These are phyloP conservation scores for Laupala kohalensis DNA, from an alignment of 1,140 invertebrate species.

Conservation along the genomic window DNA sequence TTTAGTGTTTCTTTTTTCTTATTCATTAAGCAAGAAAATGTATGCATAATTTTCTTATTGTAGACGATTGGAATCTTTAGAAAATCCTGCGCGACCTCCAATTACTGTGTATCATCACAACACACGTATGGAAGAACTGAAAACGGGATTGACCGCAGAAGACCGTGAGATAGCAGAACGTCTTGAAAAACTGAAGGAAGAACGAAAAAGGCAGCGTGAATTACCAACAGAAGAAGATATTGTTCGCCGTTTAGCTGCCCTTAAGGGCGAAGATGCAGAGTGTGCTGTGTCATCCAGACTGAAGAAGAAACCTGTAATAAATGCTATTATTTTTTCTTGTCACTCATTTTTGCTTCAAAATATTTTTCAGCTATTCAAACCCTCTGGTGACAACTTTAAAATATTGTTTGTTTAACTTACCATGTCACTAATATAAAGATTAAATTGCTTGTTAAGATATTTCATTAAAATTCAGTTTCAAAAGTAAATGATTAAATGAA, in stretches of 20 bases:
- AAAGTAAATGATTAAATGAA: not conserved
- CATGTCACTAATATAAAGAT: not conserved
- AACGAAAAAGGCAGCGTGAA: slow-evolving; percentile 19
- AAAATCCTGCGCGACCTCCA: slow-evolving; percentile 29
- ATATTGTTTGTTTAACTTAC: not conserved
- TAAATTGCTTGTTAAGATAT: too few relatives aligned
- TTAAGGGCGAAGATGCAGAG: slow-evolving; percentile 17
- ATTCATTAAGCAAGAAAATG: not conserved
- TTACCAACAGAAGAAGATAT: slow-evolving; percentile 18
- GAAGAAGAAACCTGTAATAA: not conserved
- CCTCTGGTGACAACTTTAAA: not conserved
- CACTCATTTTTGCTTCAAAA: not conserved
- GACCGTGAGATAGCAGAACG: slow-evolving; percentile 40
- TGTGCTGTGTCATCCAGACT: not conserved
- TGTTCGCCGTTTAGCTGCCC: slow-evolving; percentile 17
- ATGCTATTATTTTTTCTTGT: too few relatives aligned
- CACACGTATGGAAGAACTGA: slow-evolving; percentile 27
- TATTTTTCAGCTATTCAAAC: too few relatives aligned
- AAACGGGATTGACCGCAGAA: slow-evolving; percentile 26
- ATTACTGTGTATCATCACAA: slow-evolving; percentile 35
- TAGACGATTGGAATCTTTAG: slow-evolving; percentile 27
- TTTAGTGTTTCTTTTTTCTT: not conserved
- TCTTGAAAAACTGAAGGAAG: slow-evolving; percentile 42
- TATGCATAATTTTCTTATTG: not conserved
- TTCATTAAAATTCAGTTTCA: too few relatives aligned